A percentile compares a stretch with the other conserved stretches of the same genome.
Evolutionary conservation across 2,797 vertebrate species (phyloP).

Genomic region (Gorsachius magnificus): DNA sequence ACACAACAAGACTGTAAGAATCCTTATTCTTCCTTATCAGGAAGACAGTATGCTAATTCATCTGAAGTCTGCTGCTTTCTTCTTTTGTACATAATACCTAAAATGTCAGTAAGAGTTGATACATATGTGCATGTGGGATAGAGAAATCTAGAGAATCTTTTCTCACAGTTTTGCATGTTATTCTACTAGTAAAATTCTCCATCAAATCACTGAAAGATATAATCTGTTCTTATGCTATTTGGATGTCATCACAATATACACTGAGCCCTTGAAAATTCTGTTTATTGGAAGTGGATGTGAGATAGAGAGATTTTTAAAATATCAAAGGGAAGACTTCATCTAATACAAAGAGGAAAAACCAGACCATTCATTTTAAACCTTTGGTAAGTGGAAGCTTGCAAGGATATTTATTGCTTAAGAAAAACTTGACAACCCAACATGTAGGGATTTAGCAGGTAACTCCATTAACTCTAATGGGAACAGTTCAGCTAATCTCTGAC

Average conservation of each 20-base stretch:
- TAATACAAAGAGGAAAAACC: background rate
- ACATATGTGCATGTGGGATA: background rate
- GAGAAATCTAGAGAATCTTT: background rate
- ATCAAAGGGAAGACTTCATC: background rate
- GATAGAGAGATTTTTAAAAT: background rate
- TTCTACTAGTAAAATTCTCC: background rate
- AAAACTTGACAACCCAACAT: background rate
- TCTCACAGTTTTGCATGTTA: background rate
- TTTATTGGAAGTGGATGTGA: background rate
- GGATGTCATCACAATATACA: background rate
- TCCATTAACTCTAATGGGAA: constrained; percentile 20
- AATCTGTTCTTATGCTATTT: background rate
- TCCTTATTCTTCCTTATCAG: background rate
- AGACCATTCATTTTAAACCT: background rate
- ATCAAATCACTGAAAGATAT: background rate
- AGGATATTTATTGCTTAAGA: background rate
- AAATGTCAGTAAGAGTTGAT: constrained; percentile 12
- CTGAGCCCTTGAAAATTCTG: background rate
- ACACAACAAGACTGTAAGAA: background rate
- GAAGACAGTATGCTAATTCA: constrained; percentile 7
- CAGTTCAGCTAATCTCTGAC: constrained; percentile 39
- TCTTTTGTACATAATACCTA: background rate
- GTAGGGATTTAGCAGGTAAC: constrained; percentile 3
- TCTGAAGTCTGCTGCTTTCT: background rate
- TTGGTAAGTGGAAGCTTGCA: background rate